Evolutionary conservation across 2,888 invertebrate genomes (phyloP).

Genomic region (Tiphia femorata): DNA sequence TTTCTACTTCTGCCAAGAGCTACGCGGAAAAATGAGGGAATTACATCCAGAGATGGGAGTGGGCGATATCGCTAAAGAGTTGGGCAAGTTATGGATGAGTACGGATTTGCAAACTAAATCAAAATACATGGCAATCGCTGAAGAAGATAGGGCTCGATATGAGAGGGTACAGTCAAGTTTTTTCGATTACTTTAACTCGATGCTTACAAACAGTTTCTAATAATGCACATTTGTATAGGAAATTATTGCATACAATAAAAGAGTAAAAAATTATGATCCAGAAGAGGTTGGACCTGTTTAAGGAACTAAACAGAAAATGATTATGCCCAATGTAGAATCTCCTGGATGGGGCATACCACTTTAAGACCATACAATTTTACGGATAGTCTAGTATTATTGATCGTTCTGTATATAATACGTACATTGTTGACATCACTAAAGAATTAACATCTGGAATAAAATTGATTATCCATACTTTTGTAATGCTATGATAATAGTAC

Average conservation of each 20-base stretch:
- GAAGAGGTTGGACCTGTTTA: constrained; percentile 49
- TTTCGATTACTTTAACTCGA: not conserved
- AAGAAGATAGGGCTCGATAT: constrained; percentile 95
- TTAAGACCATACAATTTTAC: constrained; percentile 36
- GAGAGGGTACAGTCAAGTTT: constrained; percentile 82
- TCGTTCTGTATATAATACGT: constrained; percentile 49
- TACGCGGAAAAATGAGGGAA: constrained; percentile 93
- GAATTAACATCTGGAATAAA: not conserved
- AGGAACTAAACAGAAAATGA: constrained; percentile 19
- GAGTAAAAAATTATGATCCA: constrained; percentile 48
- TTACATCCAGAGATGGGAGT: constrained; percentile 94
- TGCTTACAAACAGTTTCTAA: not conserved
- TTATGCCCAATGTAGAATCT: constrained; percentile 27
- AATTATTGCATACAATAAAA: constrained; percentile 48
- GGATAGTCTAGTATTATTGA: constrained; percentile 45
- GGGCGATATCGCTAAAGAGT: constrained; percentile 96
- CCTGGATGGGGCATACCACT: constrained; percentile 33
- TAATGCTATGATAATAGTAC: not conserved
- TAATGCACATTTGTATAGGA: constrained; percentile 22
- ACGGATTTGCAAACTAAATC: constrained; percentile 86
- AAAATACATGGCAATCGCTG: constrained; percentile 93
- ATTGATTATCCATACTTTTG: constrained; percentile 2
- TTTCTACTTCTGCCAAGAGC: constrained; percentile 99
- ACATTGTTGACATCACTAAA: constrained; percentile 38
- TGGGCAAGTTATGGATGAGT: constrained; percentile 94